Evolutionary conservation across 2,797 vertebrate species (phyloP).

Genomic region (Xyrichtys novacula): DNA sequence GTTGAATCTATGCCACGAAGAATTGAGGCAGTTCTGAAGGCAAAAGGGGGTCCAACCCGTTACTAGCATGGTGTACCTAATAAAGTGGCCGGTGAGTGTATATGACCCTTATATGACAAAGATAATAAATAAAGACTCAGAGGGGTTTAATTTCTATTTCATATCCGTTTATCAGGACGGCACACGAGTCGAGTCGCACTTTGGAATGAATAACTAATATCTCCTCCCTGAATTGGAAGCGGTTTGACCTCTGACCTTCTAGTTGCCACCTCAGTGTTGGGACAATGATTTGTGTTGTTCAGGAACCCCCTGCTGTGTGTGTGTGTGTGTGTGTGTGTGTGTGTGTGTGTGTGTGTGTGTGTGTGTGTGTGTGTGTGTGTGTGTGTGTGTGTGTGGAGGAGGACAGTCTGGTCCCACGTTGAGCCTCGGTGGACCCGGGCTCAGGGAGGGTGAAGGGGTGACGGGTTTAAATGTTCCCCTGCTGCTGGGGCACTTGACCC

Average conservation of each 20-base stretch:
- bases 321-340: no score
- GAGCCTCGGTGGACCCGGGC: background rate
- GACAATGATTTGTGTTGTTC: constrained; percentile 57
- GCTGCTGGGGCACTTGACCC: constrained; percentile 60
- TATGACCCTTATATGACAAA: no score
- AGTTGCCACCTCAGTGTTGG: constrained; percentile 19
- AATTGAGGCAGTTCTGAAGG: no score
- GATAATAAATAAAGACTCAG: no score
- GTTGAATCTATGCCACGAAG: no score
- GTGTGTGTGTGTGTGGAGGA: constrained; percentile 8
- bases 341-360: no score
- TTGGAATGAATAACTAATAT: constrained; percentile 10
- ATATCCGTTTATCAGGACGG: no score
- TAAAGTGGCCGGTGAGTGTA: no score
- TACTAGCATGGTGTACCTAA: no score
- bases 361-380: constrained; percentile 32
- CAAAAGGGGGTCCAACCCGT: no score
- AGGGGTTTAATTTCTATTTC: no score
- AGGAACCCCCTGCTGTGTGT: constrained; percentile 38
- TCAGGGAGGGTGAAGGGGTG: constrained; percentile 34
- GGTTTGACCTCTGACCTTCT: constrained; percentile 54
- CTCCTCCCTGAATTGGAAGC: constrained; percentile 46
- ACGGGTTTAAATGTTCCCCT: constrained; percentile 44
- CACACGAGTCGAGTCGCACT: no score
- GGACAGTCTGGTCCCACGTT: background rate